Percentiles rank a stretch among this genome's conserved stretches.
Conservation (phyloP, 1,140 invertebrate genomes). For the Diachasmimorpha longicaudata region DNA sequence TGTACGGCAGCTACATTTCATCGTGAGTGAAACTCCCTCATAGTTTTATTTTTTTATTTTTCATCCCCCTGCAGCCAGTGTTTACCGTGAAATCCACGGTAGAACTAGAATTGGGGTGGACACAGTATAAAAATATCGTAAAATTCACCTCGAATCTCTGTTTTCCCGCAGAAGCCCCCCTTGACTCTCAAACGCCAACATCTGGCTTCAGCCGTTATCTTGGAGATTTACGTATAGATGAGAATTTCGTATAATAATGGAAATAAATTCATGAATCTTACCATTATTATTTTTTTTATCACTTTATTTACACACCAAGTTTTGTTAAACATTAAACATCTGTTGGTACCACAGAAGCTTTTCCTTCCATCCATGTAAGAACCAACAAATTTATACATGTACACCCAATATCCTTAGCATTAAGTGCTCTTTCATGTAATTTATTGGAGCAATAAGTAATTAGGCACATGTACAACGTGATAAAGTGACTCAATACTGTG, state of each 20-base stretch:
- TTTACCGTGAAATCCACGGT: conserved; percentile 2
- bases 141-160: not conserved
- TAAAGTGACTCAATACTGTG: conserved; percentile 5
- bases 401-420: not conserved
- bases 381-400: not conserved
- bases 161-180: not conserved
- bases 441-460: conserved; percentile 7
- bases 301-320: not conserved
- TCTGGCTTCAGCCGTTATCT: not conserved
- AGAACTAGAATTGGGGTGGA: not conserved
- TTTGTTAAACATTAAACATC: not conserved
- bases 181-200: conserved; percentile 12
- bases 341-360: too few relatives aligned
- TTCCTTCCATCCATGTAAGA: too few relatives aligned
- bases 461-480: conserved; percentile 2
- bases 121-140: conserved; percentile 14
- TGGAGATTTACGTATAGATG: not conserved
- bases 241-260: not conserved
- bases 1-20: not conserved
- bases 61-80: not conserved
- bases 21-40: not conserved
- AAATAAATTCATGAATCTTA: not conserved
- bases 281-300: not conserved
- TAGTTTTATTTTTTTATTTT: not conserved
- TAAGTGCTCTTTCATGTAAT: not conserved